Conservation (phyloP, 2,113 vertebrate genomes). For the Gymnogyps californianus region DNA sequence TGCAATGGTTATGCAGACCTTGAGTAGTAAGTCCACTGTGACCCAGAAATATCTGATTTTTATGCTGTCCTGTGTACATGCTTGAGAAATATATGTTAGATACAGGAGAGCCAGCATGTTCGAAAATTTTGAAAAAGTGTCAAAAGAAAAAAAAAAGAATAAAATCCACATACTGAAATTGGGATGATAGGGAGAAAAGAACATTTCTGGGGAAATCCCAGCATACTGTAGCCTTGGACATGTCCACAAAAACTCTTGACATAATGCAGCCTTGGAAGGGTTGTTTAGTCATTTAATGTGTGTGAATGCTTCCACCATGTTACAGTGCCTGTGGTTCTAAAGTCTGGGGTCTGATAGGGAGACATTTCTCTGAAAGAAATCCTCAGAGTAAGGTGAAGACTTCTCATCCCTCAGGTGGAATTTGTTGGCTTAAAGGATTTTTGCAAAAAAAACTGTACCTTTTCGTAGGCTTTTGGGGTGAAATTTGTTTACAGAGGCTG, state of each 20-base stretch:
- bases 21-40: background rate
- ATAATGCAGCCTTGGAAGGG: background rate
- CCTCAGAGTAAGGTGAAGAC: background rate
- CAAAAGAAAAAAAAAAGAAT: background rate
- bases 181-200: background rate
- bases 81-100: background rate
- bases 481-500: background rate
- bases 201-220: background rate
- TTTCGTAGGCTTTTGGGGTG: background rate
- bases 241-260: background rate
- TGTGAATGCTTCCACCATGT: background rate
- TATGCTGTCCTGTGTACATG: background rate
- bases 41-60: background rate
- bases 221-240: background rate
- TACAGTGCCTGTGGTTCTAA: background rate
- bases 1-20: background rate
- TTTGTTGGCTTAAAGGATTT: background rate
- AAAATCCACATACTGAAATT: background rate
- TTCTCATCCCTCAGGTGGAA: background rate
- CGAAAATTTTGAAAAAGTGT: background rate
- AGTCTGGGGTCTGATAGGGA: background rate
- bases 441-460: background rate
- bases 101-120: background rate
- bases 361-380: background rate
- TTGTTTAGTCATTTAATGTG: background rate